phyloP scores from a whole-genome alignment of 2,888 invertebrate species.

The Cylloceria caligata region DNA sequence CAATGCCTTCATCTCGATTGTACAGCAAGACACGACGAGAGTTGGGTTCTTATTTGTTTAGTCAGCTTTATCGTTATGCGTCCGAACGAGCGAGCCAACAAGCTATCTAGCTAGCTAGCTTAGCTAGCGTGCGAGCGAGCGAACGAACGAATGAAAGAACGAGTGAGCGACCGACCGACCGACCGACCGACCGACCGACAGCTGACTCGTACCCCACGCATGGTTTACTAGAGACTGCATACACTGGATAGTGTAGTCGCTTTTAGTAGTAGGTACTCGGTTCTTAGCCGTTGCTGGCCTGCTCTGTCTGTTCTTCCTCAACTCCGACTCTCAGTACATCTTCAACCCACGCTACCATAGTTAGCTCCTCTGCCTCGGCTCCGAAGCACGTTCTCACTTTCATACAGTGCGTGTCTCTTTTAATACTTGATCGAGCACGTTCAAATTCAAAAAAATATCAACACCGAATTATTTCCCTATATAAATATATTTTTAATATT shows the following conservation, averaged over 20 bases:
- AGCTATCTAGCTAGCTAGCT: not conserved
- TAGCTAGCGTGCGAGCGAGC: constrained; percentile 23
- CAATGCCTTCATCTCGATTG: constrained; percentile 60
- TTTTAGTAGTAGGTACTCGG: constrained; percentile 65
- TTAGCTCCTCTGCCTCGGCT: constrained; percentile 31
- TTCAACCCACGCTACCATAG: constrained; percentile 6
- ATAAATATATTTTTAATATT: not conserved
- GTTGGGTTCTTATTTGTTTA: constrained; percentile 63
- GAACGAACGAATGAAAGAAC: no score
- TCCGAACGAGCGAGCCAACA: constrained; percentile 36
- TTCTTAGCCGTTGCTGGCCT: constrained; percentile 60
- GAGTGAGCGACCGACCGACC: no score
- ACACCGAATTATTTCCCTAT: not conserved
- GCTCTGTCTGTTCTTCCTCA: constrained; percentile 19
- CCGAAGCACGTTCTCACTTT: not conserved
- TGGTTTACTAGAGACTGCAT: constrained; percentile 58
- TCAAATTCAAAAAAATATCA: not conserved
- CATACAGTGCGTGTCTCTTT: not conserved
- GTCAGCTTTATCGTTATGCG: constrained; percentile 59
- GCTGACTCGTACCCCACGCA: constrained; percentile 69
- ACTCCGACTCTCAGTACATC: constrained; percentile 21
- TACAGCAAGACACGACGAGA: constrained; percentile 55
- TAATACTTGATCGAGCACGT: not conserved
- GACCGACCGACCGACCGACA: constrained; percentile 60
- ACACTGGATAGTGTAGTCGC: constrained; percentile 52